These are phyloP conservation scores for Aplodontia rufa DNA, from an alignment of 2,113 vertebrate genomes.

Conservation along the genomic window DNA sequence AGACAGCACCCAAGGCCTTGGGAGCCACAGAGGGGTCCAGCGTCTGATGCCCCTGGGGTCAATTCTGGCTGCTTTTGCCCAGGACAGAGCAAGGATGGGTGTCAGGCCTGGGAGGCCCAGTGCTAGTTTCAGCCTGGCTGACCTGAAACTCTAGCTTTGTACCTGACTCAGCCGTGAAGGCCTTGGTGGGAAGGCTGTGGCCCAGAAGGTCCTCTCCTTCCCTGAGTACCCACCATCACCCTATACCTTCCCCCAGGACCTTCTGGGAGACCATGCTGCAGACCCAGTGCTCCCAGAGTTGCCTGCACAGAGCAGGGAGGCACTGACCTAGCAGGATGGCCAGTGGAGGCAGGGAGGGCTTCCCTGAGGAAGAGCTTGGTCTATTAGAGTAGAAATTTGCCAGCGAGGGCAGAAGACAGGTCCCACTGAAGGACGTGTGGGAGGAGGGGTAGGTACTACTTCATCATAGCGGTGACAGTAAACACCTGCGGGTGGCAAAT, in stretches of 20 bases:
- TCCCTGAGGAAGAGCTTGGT: not conserved
- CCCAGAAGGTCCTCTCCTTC: not conserved
- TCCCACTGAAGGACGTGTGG: rapidly evolving
- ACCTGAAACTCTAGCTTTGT: not conserved
- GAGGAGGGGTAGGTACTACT: too few relatives aligned
- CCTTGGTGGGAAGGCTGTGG: not conserved
- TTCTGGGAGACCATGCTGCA: not conserved
- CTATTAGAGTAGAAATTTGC: not conserved
- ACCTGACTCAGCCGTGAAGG: not conserved
- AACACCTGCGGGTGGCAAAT: not conserved
- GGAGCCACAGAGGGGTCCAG: not conserved
- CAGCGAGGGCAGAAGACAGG: not conserved
- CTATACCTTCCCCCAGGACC: not conserved
- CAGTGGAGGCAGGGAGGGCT: not conserved
- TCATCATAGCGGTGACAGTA: not conserved
- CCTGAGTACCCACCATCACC: not conserved
- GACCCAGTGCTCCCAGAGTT: not conserved
- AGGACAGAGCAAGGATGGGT: not conserved
- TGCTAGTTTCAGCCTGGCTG: not conserved
- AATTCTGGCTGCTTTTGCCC: not conserved
- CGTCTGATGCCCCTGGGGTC: not conserved
- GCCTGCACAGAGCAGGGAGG: rapidly evolving
- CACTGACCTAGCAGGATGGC: not conserved
- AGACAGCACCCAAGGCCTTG: not conserved
- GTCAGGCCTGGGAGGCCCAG: not conserved